These are phyloP conservation scores for Dolichoris vasculosae DNA, from an alignment of 1,140 invertebrate species.

Conservation along the genomic window DNA sequence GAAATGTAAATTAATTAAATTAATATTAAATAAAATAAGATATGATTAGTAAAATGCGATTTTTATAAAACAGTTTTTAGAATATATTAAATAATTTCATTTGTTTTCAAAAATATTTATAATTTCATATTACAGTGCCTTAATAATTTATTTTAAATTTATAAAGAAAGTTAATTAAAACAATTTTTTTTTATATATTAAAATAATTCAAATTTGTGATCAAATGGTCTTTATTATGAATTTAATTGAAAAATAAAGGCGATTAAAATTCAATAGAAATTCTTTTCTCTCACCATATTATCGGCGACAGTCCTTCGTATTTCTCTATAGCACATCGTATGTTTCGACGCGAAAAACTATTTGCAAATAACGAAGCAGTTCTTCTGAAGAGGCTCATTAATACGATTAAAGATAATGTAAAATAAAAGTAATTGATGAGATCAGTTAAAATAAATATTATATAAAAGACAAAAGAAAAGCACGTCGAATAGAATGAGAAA, in stretches of 20 bases:
- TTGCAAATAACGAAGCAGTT: background rate
- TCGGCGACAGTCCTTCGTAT: background rate
- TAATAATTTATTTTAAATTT: background rate
- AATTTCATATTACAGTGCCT: background rate
- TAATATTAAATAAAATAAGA: background rate
- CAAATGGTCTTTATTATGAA: background rate
- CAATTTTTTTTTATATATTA: background rate
- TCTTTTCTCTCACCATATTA: background rate
- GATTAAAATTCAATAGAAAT: background rate
- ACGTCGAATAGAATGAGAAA: constrained; percentile 23
- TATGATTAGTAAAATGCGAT: no score
- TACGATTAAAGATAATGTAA: constrained; percentile 34
- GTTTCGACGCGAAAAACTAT: background rate
- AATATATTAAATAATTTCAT: background rate
- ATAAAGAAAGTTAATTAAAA: no score
- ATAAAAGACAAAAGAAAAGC: constrained; percentile 8
- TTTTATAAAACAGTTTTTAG: no score
- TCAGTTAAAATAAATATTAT: background rate
- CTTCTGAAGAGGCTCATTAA: background rate
- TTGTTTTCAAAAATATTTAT: constrained; percentile 5
- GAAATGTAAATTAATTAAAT: background rate
- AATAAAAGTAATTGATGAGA: constrained; percentile 26
- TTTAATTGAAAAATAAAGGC: background rate
- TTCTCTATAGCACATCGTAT: background rate
- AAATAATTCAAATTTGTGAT: no score